phyloP scores from a whole-genome alignment of 2,797 vertebrate genomes.

The Dipus sagitta region DNA sequence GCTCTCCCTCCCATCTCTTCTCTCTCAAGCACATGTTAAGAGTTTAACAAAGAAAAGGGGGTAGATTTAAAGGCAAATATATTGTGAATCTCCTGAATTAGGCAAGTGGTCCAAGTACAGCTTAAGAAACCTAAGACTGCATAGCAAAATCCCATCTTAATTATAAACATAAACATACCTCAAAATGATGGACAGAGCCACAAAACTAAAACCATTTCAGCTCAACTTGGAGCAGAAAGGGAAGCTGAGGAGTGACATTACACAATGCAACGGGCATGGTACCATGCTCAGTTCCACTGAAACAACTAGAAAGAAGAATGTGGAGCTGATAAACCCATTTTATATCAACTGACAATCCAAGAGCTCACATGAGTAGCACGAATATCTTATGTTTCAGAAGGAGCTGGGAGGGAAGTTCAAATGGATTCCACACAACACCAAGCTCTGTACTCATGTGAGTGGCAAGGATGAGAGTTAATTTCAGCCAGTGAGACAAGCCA shows the following conservation, averaged over 20 bases:
- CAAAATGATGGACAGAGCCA: not conserved
- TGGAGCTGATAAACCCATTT: too few species aligned
- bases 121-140: not conserved
- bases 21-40: not conserved
- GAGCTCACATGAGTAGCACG: fast-evolving
- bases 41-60: not conserved
- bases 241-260: not conserved
- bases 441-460: not conserved
- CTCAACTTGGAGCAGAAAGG: fast-evolving
- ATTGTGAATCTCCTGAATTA: not conserved
- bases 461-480: not conserved
- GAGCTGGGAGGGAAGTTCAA: not conserved
- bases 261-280: fast-evolving
- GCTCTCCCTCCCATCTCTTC: not conserved
- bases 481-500: not conserved
- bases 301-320: not conserved
- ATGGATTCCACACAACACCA: not conserved
- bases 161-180: not conserved
- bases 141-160: not conserved
- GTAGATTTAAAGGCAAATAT: not conserved
- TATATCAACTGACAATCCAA: not conserved
- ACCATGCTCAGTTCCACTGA: not conserved
- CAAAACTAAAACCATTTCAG: not conserved
- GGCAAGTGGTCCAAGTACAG: not conserved
- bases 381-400: not conserved